Evolutionary conservation across 1,140 invertebrate species (phyloP), one percentile per base, ranked within the genome.

Genomic region (Heliconius nattereri): DNA sequence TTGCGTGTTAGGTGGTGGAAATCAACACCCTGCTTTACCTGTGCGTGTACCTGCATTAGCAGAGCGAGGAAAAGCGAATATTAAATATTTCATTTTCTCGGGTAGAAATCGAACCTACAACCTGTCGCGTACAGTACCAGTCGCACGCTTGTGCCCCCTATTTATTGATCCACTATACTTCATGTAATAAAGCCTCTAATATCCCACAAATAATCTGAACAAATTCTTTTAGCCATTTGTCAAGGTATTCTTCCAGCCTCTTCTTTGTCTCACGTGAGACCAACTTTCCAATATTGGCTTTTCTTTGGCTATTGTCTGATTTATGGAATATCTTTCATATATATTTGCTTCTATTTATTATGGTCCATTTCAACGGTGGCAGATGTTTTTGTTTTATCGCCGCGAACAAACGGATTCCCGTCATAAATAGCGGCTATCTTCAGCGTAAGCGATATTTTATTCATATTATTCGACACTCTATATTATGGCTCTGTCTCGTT

Each of bases 371-470:
- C 54, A 54, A 70, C 66, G 75, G 73, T 49, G 73, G 52, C 80
- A 81, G 81, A 78, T 80, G 78, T 83, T 85, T 86, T 85, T 83
- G 73, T 84, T 85, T 83, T 84, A 85, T 83, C n/a, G 74, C 20
- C n/a, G 54, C 32, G 72, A 81, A 76, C 45, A 57, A 75, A 66
- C 73, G 35, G 72, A 49, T 71, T 77, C 73, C 60, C 40, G 45
- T 79, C 71, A 32, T 75, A 77, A 79, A 82, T 77, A 60, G 52
- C 54, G 70, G 66, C 76, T 78, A 75, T 78, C 72, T 45, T 78
- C 70, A 60, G 75, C 40, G 66, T 75, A 75, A 78, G 72, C 76
- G 73, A 71, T 78, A 78, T 75, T 71, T 81, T 78, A 78, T 81
- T 81, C 73, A 81, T 81, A 60, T 54, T 72, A 54, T 77, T 81